Evolutionary conservation across 2,797 vertebrate species (phyloP).

Genomic region (Clangula hyemalis): DNA sequence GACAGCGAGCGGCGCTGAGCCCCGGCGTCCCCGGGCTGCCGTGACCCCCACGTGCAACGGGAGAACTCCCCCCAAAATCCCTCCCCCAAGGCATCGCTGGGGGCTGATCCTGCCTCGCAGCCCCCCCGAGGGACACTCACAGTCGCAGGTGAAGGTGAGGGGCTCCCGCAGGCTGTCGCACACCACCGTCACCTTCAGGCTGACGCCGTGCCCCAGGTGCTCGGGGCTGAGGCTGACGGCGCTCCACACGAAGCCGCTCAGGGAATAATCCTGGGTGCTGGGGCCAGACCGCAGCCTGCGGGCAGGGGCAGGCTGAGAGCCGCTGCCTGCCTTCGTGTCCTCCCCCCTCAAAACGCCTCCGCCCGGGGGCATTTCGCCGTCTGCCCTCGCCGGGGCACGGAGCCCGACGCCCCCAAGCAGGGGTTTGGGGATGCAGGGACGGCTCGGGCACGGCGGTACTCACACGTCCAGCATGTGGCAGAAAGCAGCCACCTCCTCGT

Average conservation of each 20-base stretch:
- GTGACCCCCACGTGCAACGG: too few relatives aligned
- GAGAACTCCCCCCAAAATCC: neutral
- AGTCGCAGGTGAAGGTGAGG: conserved; percentile 94
- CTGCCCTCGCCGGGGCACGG: too few relatives aligned
- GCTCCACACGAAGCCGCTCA: conserved; percentile 89
- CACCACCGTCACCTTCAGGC: conserved; percentile 90
- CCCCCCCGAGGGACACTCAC: conserved; percentile 71
- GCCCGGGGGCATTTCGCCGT: neutral
- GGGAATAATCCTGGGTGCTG: conserved; percentile 76
- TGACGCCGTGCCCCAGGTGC: conserved; percentile 85
- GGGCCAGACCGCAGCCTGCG: conserved; percentile 85
- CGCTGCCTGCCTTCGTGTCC: accelerated
- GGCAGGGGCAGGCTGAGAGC: neutral
- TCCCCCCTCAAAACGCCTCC: accelerated
- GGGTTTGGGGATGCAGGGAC: neutral
- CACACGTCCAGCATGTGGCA: conserved; percentile 97
- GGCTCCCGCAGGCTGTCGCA: conserved; percentile 87
- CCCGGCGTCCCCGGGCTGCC: neutral
- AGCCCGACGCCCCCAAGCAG: neutral
- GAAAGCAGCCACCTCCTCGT: conserved; percentile 96
- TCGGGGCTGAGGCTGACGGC: conserved; percentile 84
- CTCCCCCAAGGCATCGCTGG: accelerated
- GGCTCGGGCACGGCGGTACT: conserved; percentile 68
- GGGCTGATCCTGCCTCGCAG: too few relatives aligned
- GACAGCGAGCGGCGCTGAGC: neutral